Conservation (phyloP, 2,797 vertebrate genomes). For the Myotis findleyi region DNA sequence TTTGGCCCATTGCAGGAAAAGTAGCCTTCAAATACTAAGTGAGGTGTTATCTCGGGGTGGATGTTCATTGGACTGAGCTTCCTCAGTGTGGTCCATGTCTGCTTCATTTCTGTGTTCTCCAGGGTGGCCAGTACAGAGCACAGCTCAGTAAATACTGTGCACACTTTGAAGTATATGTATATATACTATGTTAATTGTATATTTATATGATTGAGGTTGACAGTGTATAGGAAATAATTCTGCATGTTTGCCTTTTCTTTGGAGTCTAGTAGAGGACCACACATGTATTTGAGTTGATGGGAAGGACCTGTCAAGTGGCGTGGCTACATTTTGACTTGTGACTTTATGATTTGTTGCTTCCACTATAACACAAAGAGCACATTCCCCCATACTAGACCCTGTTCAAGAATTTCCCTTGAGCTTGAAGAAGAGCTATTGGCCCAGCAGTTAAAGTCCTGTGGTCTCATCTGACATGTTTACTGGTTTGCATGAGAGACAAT, state of each 20-base stretch:
- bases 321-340: not conserved
- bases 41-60: not conserved
- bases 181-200: not conserved
- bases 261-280: not conserved
- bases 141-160: not conserved
- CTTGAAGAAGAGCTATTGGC: constrained; percentile 16
- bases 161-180: not conserved
- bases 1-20: not conserved
- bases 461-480: not conserved
- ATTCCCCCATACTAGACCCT: not conserved
- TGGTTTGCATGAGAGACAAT: not conserved
- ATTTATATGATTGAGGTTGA: not conserved
- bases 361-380: not conserved
- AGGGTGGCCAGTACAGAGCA: not conserved
- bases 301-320: not conserved
- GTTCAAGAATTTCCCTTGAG: constrained; percentile 15
- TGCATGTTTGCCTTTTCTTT: constrained; percentile 19
- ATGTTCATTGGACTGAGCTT: not conserved
- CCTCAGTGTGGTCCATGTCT: not conserved
- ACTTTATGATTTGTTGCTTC: not conserved
- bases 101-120: not conserved
- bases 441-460: not conserved
- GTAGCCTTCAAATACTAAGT: not conserved
- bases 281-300: not conserved
- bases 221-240: not conserved